Conservation (phyloP, 37 sponge, comb jelly and placozoan species). For the Petrosia ficiformis region DNA sequence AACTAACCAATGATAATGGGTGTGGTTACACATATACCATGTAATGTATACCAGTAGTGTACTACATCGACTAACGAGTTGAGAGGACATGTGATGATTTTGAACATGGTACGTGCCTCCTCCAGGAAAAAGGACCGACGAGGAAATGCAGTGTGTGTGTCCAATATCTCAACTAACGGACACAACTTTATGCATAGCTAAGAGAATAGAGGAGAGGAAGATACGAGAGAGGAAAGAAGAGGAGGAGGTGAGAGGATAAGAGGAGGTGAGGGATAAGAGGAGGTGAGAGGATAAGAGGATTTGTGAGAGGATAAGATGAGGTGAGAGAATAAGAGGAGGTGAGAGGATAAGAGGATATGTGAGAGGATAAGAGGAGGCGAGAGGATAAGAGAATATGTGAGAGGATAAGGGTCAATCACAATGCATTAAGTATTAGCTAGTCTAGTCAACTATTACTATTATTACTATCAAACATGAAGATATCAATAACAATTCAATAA, state of each 20-base stretch:
- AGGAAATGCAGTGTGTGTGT: constrained; percentile 40
- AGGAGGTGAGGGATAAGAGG: background rate
- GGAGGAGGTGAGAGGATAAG: constrained; percentile 1
- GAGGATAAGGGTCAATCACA: too few species aligned
- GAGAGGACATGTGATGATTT: constrained; percentile 1
- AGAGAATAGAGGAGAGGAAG: constrained; percentile 9
- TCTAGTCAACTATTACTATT: too few species aligned
- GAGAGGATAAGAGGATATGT: background rate
- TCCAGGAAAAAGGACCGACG: constrained; percentile 55
- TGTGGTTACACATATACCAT: constrained; percentile 42
- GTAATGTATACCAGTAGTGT: constrained; percentile 62
- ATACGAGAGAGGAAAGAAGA: background rate
- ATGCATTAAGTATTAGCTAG: too few species aligned
- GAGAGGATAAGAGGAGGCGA: too few species aligned
- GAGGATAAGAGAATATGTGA: too few species aligned
- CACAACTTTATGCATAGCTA: background rate
- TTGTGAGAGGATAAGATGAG: background rate
- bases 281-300: background rate
- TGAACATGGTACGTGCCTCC: constrained; percentile 35
- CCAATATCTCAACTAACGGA: constrained; percentile 19
- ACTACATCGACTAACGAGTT: constrained; percentile 18
- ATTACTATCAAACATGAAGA: too few species aligned
- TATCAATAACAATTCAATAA: too few species aligned
- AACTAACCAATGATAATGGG: constrained; percentile 39
- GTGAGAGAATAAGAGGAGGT: background rate